Conservation (phyloP, 1,140 invertebrate genomes). For the Hormaphis cornu region DNA sequence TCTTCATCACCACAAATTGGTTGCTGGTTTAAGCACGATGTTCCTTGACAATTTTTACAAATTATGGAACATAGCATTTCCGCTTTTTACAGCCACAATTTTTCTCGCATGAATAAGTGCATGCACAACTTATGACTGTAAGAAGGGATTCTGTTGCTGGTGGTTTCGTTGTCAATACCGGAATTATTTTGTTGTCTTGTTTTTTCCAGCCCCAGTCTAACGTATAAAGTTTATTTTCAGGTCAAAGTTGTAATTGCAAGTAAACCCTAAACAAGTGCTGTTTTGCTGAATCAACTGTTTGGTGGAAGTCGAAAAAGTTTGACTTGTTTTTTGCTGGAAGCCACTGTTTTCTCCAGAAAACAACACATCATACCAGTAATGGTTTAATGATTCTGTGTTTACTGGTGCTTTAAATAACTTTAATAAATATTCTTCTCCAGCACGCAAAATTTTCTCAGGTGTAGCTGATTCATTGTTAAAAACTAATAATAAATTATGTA, state of each 20-base stretch:
- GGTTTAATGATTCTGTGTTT: background rate
- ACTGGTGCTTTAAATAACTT: background rate
- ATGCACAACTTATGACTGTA: background rate
- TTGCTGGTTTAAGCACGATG: background rate
- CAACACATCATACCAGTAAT: background rate
- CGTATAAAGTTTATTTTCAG: background rate
- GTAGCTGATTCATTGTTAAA: slow-evolving; percentile 5
- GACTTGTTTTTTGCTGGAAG: background rate
- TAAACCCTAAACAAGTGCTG: background rate
- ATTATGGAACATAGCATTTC: background rate
- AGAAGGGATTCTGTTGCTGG: background rate
- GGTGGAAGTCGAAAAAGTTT: background rate
- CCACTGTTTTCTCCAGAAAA: background rate
- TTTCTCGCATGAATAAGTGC: background rate
- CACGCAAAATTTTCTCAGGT: background rate
- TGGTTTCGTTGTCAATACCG: background rate
- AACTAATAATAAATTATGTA: background rate
- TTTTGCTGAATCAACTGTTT: background rate
- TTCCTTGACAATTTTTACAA: background rate
- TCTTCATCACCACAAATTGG: background rate
- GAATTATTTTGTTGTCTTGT: background rate
- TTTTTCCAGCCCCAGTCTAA: background rate
- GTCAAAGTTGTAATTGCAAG: background rate
- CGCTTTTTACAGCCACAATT: background rate
- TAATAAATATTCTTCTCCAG: background rate